phyloP scores from a whole-genome alignment of 2,113 vertebrate genomes.

The Columbina picui region DNA sequence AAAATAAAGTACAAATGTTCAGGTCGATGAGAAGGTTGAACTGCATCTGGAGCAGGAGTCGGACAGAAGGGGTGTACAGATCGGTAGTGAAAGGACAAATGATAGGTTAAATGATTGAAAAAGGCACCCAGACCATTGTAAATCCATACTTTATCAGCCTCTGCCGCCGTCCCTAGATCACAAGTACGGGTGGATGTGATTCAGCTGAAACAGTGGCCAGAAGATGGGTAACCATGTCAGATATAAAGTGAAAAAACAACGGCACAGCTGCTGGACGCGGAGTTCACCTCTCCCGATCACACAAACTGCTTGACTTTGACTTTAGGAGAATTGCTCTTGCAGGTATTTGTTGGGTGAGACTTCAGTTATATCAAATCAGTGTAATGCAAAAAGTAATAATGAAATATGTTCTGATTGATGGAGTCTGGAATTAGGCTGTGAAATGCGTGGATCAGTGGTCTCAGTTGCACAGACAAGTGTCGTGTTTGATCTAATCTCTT shows the following conservation, averaged over 20 bases:
- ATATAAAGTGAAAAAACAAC: neutral
- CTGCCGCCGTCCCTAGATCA: neutral
- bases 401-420: neutral
- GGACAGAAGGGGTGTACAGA: accelerated
- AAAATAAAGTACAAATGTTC: neutral
- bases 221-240: neutral
- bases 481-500: neutral
- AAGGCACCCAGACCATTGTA: neutral
- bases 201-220: neutral
- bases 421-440: neutral
- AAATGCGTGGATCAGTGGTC: neutral
- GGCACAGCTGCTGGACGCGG: neutral
- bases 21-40: neutral
- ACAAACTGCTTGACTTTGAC: neutral
- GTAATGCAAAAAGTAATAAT: neutral
- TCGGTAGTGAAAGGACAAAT: neutral
- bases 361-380: neutral
- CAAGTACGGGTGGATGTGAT: neutral
- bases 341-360: neutral
- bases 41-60: neutral
- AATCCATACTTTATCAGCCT: neutral
- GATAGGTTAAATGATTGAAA: neutral
- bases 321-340: neutral
- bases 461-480: neutral
- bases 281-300: neutral